A percentile compares a stretch with the other conserved stretches of the same genome.
phyloP scores from a whole-genome alignment of 2,888 invertebrate species.

The Megaustenia siamemsis region DNA sequence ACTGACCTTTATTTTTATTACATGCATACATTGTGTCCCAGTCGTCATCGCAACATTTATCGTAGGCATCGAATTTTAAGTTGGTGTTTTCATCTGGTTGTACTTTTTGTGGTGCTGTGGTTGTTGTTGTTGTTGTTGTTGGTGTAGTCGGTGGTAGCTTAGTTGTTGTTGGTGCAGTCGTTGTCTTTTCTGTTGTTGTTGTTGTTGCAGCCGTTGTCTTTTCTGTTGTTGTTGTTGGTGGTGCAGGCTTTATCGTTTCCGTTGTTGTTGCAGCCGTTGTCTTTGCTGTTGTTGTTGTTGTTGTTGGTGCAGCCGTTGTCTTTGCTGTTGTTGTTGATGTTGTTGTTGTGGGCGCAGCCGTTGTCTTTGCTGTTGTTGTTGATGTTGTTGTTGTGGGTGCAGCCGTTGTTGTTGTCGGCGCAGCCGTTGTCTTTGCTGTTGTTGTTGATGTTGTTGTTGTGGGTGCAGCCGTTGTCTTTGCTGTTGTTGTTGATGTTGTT shows the following conservation, averaged over 20 bases:
- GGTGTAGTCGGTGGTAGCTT: neutral
- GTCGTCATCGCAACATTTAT: too few species aligned
- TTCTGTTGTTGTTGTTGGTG: neutral
- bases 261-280: neutral
- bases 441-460: neutral
- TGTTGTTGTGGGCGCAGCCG: neutral
- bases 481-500: neutral
- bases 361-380: neutral
- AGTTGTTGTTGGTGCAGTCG: neutral
- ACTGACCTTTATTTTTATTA: too few species aligned
- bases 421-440: neutral
- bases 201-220: neutral
- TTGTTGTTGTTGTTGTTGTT: conserved; percentile 1
- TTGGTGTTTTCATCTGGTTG: too few species aligned
- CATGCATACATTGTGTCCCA: too few species aligned
- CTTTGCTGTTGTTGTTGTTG: neutral
- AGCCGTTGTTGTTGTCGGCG: neutral
- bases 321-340: neutral
- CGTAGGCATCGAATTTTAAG: too few species aligned
- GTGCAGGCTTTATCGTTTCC: neutral
- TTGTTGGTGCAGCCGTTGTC: neutral
- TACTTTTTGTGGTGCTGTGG: neutral
- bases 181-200: neutral
- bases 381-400: neutral
- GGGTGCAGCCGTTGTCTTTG: neutral